These are phyloP conservation scores for Sphaeridia pumilis DNA, from an alignment of 2,888 invertebrate genomes.

Conservation along the genomic window DNA sequence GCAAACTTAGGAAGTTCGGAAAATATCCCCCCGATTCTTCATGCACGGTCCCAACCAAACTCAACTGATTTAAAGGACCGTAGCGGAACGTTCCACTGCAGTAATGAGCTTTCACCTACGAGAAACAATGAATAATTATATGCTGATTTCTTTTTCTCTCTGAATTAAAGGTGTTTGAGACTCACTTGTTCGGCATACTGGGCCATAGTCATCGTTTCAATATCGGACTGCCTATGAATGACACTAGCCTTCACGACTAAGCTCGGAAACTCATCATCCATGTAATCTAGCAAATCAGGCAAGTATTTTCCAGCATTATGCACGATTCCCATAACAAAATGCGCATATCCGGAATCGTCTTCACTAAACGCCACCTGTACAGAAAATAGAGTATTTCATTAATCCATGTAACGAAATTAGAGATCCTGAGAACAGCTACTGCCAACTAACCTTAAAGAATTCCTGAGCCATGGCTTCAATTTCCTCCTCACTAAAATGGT, in stretches of 20 bases:
- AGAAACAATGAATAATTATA: no score
- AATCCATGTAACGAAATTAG: no score
- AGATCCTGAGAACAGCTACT: no score
- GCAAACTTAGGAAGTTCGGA: constrained; percentile 70
- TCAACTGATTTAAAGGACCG: constrained; percentile 90
- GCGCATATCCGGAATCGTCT: constrained; percentile 70
- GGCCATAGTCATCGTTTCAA: constrained; percentile 81
- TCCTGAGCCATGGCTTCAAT: constrained; percentile 70
- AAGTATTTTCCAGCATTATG: constrained; percentile 77
- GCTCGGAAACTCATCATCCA: constrained; percentile 67
- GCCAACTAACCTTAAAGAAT: constrained; percentile 72
- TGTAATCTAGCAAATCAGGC: constrained; percentile 82
- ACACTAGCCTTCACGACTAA: constrained; percentile 87
- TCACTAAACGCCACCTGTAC: constrained; percentile 54
- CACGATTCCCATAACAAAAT: constrained; percentile 90
- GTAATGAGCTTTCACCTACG: constrained; percentile 62
- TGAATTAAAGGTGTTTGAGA: no score
- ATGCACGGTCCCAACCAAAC: constrained; percentile 89
- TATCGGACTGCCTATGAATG: constrained; percentile 76
- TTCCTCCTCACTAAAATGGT: constrained; percentile 49
- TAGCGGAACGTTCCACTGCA: constrained; percentile 82
- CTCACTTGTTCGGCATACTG: constrained; percentile 74
- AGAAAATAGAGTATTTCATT: no score
- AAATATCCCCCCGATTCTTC: constrained; percentile 96
- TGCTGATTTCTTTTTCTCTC: no score